Evolutionary conservation across 1,140 invertebrate species (phyloP).

Genomic region (Anastrepha obliqua): DNA sequence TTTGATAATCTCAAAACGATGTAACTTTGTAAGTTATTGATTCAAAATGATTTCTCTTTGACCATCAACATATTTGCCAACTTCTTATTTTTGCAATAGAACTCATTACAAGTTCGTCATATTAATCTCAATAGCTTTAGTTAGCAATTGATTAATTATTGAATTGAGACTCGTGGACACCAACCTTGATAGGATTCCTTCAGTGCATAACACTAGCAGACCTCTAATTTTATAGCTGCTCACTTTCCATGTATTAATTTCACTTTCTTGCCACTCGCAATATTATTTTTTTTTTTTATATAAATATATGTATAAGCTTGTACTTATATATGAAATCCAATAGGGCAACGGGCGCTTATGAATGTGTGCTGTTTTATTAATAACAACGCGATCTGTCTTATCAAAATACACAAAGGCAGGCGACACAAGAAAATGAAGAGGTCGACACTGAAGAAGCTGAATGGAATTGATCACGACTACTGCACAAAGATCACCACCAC

Average conservation of each 20-base stretch:
- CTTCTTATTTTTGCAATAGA: too few relatives aligned
- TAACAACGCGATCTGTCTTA: constrained; percentile 38
- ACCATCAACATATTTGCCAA: too few relatives aligned
- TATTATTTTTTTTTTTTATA: constrained; percentile 13
- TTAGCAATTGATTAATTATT: not conserved
- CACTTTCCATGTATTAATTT: not conserved
- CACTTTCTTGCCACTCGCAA: constrained; percentile 24
- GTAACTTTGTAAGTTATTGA: too few relatives aligned
- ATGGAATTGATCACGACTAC: not conserved
- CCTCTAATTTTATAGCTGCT: constrained; percentile 19
- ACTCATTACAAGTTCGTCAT: too few relatives aligned
- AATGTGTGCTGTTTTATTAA: constrained; percentile 34
- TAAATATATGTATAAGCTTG: not conserved
- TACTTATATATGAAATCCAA: not conserved
- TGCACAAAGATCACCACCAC: constrained; percentile 26
- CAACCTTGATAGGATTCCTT: constrained; percentile 35
- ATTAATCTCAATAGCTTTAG: not conserved
- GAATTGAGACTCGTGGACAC: not conserved
- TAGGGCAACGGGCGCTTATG: not conserved
- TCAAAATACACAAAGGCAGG: constrained; percentile 26
- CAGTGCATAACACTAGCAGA: not conserved
- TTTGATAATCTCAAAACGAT: too few relatives aligned
- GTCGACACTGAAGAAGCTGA: constrained; percentile 30
- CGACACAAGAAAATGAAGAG: constrained; percentile 26
- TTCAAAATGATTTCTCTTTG: too few relatives aligned